Evolutionary conservation across 1,140 invertebrate species (phyloP).

Genomic region (Zaprionus lachaisei): DNA sequence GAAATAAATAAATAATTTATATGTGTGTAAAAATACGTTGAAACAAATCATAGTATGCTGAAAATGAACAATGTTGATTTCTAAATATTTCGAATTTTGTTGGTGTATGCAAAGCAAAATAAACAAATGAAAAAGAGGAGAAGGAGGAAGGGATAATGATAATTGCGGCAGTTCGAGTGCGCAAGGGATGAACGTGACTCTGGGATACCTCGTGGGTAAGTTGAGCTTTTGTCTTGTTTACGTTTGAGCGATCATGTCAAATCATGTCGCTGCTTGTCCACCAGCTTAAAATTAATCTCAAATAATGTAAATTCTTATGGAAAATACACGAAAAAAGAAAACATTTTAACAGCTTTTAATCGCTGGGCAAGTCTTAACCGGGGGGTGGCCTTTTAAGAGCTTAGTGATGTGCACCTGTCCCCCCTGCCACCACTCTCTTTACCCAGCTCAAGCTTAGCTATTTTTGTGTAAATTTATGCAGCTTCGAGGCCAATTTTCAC

Average conservation of each 20-base stretch:
- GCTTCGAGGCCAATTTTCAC: conserved; percentile 71
- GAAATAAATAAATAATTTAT: neutral
- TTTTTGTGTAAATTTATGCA: conserved; percentile 82
- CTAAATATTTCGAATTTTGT: neutral
- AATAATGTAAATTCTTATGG: conserved; percentile 32
- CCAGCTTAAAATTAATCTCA: neutral
- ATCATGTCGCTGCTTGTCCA: conserved; percentile 11
- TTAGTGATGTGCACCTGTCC: conserved; percentile 67
- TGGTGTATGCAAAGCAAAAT: neutral
- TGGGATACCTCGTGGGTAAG: conserved; percentile 4
- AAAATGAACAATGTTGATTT: neutral
- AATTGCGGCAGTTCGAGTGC: neutral
- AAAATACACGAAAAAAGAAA: conserved; percentile 27
- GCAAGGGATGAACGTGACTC: conserved; percentile 8
- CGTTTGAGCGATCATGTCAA: conserved; percentile 27
- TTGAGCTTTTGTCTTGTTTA: conserved; percentile 7
- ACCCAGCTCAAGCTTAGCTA: conserved; percentile 36
- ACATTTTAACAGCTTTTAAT: conserved; percentile 50
- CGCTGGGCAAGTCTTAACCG: conserved; percentile 51
- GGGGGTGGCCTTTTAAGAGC: conserved; percentile 70
- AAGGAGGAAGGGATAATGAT: neutral
- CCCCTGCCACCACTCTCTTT: conserved; percentile 1
- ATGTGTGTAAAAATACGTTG: too few relatives aligned
- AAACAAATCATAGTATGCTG: neutral
- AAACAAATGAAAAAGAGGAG: neutral